A percentile compares a stretch with the other conserved stretches of the same genome.
phyloP scores from a whole-genome alignment of 2,113 vertebrate species.

The Enhydra lutris region DNA sequence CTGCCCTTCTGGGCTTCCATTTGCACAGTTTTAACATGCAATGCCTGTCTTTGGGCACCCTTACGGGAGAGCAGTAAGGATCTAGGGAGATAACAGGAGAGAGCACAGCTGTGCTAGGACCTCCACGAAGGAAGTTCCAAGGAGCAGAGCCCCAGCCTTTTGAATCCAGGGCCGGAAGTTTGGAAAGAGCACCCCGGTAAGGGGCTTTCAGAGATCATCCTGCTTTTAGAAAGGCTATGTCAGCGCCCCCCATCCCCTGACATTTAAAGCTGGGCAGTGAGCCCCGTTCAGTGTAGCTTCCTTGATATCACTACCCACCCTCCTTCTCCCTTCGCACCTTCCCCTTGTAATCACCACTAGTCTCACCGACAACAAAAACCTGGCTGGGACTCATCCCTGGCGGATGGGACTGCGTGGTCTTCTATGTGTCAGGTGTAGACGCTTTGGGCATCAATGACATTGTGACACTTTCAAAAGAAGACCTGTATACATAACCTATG shows the following conservation, averaged over 20 bases:
- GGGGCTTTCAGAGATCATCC: not conserved
- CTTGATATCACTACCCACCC: not conserved
- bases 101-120: not conserved
- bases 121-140: not conserved
- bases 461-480: not conserved
- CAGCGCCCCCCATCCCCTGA: not conserved
- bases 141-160: not conserved
- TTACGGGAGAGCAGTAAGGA: not conserved
- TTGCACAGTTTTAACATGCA: conserved; percentile 10
- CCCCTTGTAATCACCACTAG: not conserved
- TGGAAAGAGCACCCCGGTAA: not conserved
- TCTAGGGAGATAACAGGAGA: not conserved
- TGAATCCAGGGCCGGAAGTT: not conserved
- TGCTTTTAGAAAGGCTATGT: not conserved
- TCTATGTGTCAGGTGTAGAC: not conserved
- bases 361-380: not conserved
- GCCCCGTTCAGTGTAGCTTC: not conserved
- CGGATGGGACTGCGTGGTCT: not conserved
- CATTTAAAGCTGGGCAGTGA: not conserved
- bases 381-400: not conserved
- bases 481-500: not conserved
- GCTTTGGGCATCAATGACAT: not conserved
- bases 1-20: not conserved
- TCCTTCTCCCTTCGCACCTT: not conserved
- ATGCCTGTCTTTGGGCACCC: not conserved